A percentile compares a stretch with the other conserved stretches of the same genome.
phyloP scores from a whole-genome alignment of 2,888 invertebrate species.

The Unio pictorum region DNA sequence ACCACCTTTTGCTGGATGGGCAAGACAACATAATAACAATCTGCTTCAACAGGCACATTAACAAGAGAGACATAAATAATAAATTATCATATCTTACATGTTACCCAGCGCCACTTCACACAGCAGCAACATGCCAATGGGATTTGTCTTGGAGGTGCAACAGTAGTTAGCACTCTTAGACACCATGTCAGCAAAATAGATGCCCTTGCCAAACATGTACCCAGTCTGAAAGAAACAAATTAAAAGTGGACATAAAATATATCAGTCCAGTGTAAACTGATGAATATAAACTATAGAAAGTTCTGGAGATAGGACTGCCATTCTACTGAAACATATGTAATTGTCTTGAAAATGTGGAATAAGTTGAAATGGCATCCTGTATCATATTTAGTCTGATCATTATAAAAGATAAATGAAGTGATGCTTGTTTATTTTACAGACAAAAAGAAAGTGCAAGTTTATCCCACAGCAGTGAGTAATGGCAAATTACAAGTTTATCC shows the following conservation, averaged over 20 bases:
- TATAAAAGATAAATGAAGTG: no score
- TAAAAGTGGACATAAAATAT: neutral
- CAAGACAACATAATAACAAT: neutral
- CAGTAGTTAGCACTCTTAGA: constrained; percentile 99
- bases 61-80: neutral
- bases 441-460: no score
- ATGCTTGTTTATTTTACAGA: no score
- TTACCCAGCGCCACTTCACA: constrained; percentile 96
- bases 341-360: no score
- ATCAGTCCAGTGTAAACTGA: no score
- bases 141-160: constrained; percentile 79
- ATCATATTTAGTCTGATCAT: no score
- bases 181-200: constrained; percentile 98
- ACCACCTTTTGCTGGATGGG: neutral
- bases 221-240: constrained; percentile 70
- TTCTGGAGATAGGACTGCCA: no score
- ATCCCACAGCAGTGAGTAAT: no score
- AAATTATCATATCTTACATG: constrained; percentile 78
- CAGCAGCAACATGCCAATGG: constrained; percentile 88
- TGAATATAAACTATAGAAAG: no score
- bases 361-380: no score
- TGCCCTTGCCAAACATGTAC: constrained; percentile 97
- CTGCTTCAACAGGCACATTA: neutral
- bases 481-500: no score
- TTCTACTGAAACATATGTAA: no score